Percentiles rank a stretch among this genome's conserved stretches.
These are phyloP conservation scores for Tetropium fuscum DNA, from an alignment of 2,888 invertebrate species.

Conservation along the genomic window DNA sequence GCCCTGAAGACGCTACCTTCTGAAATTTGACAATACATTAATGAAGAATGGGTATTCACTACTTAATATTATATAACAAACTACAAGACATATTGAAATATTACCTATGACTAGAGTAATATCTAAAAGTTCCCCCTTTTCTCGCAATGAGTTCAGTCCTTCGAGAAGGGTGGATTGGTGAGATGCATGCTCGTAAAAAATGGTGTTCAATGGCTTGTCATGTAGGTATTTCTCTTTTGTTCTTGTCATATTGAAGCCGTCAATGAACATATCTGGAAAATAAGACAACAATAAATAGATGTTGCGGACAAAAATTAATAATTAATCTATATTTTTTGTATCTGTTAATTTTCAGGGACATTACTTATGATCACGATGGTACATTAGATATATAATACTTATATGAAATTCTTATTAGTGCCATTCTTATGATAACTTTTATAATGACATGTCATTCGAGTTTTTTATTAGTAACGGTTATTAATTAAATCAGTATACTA, in stretches of 20 bases:
- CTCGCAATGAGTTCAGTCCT: conserved; percentile 73
- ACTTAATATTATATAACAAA: neutral
- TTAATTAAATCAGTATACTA: too few species aligned
- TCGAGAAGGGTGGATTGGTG: conserved; percentile 70
- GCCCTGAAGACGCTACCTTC: conserved; percentile 74
- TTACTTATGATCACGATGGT: too few species aligned
- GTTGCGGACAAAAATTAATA: too few species aligned
- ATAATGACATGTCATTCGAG: too few species aligned
- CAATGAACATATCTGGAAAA: conserved; percentile 29
- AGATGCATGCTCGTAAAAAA: conserved; percentile 70
- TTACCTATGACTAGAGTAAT: conserved; percentile 73
- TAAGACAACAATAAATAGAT: neutral
- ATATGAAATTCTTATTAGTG: too few species aligned
- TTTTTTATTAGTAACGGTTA: too few species aligned
- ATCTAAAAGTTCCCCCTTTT: conserved; percentile 74
- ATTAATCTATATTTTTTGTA: too few species aligned
- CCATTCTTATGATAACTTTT: too few species aligned
- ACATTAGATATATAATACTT: too few species aligned
- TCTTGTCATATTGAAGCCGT: conserved; percentile 55
- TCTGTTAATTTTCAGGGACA: too few species aligned
- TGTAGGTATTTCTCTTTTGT: conserved; percentile 60
- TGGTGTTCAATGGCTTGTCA: conserved; percentile 64
- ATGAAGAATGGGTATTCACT: neutral
- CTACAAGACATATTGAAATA: too few species aligned
- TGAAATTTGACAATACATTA: conserved; percentile 24